Base-by-base conservation (phyloP, 1,140 invertebrate species). In the Gryllus bimaculatus region DNA sequence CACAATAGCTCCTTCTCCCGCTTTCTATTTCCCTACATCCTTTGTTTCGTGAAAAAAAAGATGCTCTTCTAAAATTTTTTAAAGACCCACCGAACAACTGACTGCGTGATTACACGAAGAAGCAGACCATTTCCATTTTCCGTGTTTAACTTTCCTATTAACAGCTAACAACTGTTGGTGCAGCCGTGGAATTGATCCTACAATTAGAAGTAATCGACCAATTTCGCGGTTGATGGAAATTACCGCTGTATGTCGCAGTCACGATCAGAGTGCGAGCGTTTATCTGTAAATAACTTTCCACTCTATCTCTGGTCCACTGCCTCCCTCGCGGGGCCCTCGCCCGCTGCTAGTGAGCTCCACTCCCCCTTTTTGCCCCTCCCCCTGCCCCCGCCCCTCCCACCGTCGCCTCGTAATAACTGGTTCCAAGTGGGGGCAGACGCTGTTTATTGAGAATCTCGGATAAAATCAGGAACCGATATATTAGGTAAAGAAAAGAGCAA, bases 391-490 rank as follows among this genome's bases (percentile, higher is more conserved):
- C 54, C 54, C 18, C 54, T 10, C 18, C 54, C 18, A 13, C 54
- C 18, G 2, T 7, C 54, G 10, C 18, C 18, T 18, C 10, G 54
- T 66, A 66, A 66, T 66, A 66, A 66, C 54, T 66, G 54, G 54
- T 66, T 66, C 54, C 54, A 66, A 10, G 54, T 66, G 54, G 54
- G 49, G 54, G 54, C 54, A 10, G 54, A 66, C 18, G 10, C 54
- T 66, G 54, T 66, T 66, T 66, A 66, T 66, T 66, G 54, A 66
- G 54, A 66, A 66, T 66, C 54, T 66, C 54, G 54, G 54, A 66
- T 66, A 66, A 66, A 66, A 66, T 66, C 54, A 66, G 54, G 54
- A 66, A 66, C 54, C 54, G 54, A 66, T 66, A 66, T 66, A 66
- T 66, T 66, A 66, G 54, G 54, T 66, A 66, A 66, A 66, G 54